phyloP scores from a whole-genome alignment of 1,140 invertebrate genomes.

The Caerostris darwini region DNA sequence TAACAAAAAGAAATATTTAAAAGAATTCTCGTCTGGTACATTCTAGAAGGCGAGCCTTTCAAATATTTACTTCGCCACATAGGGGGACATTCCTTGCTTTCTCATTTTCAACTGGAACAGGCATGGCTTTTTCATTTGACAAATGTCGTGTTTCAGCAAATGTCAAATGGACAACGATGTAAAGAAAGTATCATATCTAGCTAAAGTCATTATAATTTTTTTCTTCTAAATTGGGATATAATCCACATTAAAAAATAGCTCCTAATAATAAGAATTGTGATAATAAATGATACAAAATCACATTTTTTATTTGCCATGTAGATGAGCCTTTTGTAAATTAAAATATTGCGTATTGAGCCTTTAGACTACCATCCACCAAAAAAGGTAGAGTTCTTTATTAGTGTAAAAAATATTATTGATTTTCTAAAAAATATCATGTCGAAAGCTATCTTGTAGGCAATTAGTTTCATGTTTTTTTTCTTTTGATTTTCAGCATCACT shows the following conservation, averaged over 20 bases:
- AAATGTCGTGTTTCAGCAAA: constrained; percentile 5
- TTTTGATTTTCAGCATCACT: too few species aligned
- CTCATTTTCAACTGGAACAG: not conserved
- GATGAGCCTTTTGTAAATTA: too few species aligned
- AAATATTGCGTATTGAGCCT: not conserved
- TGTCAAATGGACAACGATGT: not conserved
- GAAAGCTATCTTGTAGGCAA: too few species aligned
- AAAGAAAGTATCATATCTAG: not conserved
- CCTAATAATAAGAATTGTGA: not conserved
- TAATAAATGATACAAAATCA: not conserved
- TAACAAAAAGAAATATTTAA: constrained; percentile 27
- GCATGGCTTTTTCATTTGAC: constrained; percentile 34
- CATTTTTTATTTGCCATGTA: too few species aligned
- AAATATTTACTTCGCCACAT: constrained; percentile 54
- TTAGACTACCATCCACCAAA: too few species aligned
- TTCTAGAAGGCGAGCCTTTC: not conserved
- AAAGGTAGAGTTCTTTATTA: too few species aligned
- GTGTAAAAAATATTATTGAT: too few species aligned
- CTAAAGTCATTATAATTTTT: not conserved
- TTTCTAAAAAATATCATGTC: too few species aligned
- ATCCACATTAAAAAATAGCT: not conserved
- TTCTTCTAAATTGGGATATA: not conserved
- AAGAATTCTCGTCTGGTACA: not conserved
- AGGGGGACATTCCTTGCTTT: constrained; percentile 25
- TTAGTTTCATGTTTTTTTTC: too few species aligned